Evolutionary conservation across 2,888 invertebrate species (phyloP).

Genomic region (Tridacna gigas): DNA sequence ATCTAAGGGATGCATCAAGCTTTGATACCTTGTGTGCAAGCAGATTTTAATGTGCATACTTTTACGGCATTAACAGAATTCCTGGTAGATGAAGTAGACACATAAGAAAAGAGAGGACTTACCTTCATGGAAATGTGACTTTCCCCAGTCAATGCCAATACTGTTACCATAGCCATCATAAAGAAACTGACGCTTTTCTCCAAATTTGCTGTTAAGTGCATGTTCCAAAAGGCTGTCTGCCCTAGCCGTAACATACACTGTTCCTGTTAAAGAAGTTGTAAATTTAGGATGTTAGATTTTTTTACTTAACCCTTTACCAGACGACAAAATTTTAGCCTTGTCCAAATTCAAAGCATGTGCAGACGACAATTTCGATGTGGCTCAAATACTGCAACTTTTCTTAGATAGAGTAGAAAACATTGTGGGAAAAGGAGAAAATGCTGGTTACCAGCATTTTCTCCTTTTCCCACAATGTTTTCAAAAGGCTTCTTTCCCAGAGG

Average conservation of each 20-base stretch:
- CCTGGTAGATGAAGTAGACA: too few relatives aligned
- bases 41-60: too few relatives aligned
- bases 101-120: neutral
- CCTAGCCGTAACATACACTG: neutral
- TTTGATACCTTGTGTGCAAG: too few relatives aligned
- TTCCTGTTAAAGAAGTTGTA: neutral
- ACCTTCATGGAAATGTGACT: neutral
- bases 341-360: too few relatives aligned
- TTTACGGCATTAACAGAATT: too few relatives aligned
- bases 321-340: too few relatives aligned
- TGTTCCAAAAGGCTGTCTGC: neutral
- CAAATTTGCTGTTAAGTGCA: neutral
- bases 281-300: neutral
- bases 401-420: neutral
- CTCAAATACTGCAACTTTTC: too few relatives aligned
- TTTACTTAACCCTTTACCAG: too few relatives aligned
- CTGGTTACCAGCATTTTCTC: neutral
- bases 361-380: too few relatives aligned
- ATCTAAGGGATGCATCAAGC: too few relatives aligned
- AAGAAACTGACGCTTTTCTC: neutral
- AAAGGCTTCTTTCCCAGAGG: too few relatives aligned
- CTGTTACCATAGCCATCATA: neutral
- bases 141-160: constrained; percentile 13
- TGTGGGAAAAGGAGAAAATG: constrained; percentile 8
- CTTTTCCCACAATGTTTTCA: neutral